Conservation (phyloP, 2,888 invertebrate species). For the Apodemia mormo region DNA sequence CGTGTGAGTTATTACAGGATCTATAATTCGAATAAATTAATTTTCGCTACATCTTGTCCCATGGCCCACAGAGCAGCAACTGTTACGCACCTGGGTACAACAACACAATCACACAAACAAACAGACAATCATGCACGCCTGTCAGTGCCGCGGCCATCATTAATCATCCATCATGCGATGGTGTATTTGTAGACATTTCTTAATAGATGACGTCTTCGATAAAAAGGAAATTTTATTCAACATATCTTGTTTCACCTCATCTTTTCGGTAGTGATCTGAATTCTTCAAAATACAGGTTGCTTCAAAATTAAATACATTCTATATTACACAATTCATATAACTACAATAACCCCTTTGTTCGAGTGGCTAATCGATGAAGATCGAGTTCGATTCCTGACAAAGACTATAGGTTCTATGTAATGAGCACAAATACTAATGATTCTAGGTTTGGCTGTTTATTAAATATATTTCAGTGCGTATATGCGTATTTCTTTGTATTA, state of each 20-base stretch:
- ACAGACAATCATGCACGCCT: slow-evolving; percentile 56
- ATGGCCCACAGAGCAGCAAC: slow-evolving; percentile 34
- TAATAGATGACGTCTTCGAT: slow-evolving; percentile 18
- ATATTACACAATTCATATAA: too few relatives aligned
- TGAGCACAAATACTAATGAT: too few relatives aligned
- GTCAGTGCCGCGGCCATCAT: slow-evolving; percentile 54
- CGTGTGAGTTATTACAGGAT: neutral
- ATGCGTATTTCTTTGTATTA: too few relatives aligned
- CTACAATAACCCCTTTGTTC: too few relatives aligned
- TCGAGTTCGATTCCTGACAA: too few relatives aligned
- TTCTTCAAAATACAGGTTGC: neutral
- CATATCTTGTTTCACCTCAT: neutral
- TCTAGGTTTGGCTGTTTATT: too few relatives aligned
- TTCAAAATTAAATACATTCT: neutral
- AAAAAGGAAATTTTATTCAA: slow-evolving; percentile 18
- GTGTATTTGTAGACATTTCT: slow-evolving; percentile 25
- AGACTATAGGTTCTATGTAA: too few relatives aligned
- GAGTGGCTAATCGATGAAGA: too few relatives aligned
- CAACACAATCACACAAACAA: slow-evolving; percentile 54
- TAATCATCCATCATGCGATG: slow-evolving; percentile 58
- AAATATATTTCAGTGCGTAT: too few relatives aligned
- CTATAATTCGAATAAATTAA: neutral
- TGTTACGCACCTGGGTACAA: slow-evolving; percentile 46
- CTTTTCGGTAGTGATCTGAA: neutral
- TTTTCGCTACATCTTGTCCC: slow-evolving; percentile 25